phyloP scores from a whole-genome alignment of 2,113 vertebrate genomes.

The Gorsachius goisagi region DNA sequence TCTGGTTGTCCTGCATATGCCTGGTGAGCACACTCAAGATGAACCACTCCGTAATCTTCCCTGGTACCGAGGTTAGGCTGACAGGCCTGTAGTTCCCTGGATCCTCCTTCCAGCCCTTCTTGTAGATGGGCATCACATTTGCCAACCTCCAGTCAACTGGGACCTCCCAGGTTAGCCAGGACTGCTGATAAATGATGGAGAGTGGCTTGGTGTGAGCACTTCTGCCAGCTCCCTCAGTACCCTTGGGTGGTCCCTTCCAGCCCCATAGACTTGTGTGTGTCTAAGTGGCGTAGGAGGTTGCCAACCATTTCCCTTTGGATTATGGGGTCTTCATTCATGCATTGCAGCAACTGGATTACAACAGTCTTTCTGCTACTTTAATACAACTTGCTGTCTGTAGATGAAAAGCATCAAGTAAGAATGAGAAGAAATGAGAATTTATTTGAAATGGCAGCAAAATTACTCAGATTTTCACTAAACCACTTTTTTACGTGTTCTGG shows the following conservation, averaged over 20 bases:
- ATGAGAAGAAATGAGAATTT: neutral
- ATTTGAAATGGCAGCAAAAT: neutral
- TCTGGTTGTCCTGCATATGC: neutral
- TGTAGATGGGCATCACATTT: neutral
- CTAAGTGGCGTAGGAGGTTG: neutral
- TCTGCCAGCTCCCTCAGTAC: neutral
- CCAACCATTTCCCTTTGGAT: neutral
- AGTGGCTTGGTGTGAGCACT: neutral
- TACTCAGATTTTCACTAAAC: neutral
- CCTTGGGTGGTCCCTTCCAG: neutral
- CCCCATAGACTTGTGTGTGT: neutral
- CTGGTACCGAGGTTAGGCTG: neutral
- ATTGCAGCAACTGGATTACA: neutral
- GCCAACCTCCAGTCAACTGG: neutral
- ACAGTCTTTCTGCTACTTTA: neutral
- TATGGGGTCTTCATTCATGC: neutral
- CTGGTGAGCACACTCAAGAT: neutral
- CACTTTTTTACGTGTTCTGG: neutral
- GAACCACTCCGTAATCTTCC: neutral
- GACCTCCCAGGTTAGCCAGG: neutral
- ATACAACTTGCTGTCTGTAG: neutral
- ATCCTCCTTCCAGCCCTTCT: neutral
- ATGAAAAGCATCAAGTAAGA: neutral
- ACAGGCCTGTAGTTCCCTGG: neutral
- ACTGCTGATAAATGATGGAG: neutral